These are phyloP conservation scores for Alfaro cultratus DNA, from an alignment of 2,797 vertebrate species.

Conservation along the genomic window DNA sequence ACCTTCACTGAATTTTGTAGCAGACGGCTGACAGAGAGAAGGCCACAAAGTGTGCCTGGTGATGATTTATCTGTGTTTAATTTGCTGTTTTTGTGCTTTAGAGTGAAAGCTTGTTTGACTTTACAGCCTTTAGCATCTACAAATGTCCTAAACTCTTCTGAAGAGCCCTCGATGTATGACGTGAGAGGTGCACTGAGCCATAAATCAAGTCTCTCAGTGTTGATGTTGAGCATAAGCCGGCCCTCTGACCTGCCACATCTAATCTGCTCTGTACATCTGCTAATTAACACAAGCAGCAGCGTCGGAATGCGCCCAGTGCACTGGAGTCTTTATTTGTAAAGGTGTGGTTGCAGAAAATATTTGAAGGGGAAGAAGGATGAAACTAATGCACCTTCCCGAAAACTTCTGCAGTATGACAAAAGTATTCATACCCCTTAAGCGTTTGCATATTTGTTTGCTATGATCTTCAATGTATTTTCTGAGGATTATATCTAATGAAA, in stretches of 20 bases:
- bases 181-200: background rate
- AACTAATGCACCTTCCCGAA: background rate
- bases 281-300: constrained; percentile 17
- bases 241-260: constrained; percentile 18
- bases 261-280: constrained; percentile 37
- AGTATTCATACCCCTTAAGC: background rate
- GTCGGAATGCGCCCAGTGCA: background rate
- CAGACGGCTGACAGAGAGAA: constrained; percentile 11
- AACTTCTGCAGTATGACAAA: background rate
- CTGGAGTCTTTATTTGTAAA: background rate
- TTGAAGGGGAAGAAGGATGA: background rate
- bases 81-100: background rate
- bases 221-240: background rate
- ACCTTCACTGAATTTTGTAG: background rate
- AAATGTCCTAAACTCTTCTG: background rate
- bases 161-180: background rate
- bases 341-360: background rate
- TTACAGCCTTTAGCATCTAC: background rate
- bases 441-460: background rate
- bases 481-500: background rate
- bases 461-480: background rate
- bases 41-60: constrained; percentile 6
- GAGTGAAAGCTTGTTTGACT: background rate
- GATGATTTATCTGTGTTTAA: constrained; percentile 14
- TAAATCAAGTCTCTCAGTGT: background rate